Percentiles rank a stretch among this genome's conserved stretches.
Conservation (phyloP, 2,888 invertebrate species). For the Icerya purchasi region DNA sequence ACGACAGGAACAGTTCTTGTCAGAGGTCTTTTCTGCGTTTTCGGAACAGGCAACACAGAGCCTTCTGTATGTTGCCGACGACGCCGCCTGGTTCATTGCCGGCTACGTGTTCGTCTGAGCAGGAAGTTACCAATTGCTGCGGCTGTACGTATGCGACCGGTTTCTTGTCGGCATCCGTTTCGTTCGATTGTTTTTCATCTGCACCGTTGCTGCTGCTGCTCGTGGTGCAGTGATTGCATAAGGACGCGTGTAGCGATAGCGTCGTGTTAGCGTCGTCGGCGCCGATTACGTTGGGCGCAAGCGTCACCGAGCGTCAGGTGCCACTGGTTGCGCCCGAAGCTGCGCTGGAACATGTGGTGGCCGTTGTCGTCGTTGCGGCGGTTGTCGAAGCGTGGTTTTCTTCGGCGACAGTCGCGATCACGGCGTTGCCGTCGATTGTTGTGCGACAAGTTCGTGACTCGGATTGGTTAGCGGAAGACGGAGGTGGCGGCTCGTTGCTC, state of each 20-base stretch:
- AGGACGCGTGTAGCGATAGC: neutral
- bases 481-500: neutral
- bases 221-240: neutral
- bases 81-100: neutral
- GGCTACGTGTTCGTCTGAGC: too few relatives aligned
- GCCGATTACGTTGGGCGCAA: neutral
- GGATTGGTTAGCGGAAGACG: neutral
- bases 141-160: too few relatives aligned
- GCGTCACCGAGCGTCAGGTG: neutral
- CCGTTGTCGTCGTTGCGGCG: neutral
- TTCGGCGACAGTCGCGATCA: neutral
- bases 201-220: neutral
- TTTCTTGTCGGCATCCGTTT: too few relatives aligned
- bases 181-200: neutral
- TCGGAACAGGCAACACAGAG: neutral
- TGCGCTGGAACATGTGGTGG: too few relatives aligned
- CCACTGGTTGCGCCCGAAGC: too few relatives aligned
- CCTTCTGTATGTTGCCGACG: neutral
- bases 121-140: neutral
- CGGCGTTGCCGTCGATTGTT: neutral
- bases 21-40: neutral
- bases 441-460: neutral
- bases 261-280: neutral
- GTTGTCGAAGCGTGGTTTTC: neutral
- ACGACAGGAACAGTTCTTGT: neutral